Base-by-base conservation (phyloP, 2,113 vertebrate genomes). In the Dendropsophus ebraccatus region DNA sequence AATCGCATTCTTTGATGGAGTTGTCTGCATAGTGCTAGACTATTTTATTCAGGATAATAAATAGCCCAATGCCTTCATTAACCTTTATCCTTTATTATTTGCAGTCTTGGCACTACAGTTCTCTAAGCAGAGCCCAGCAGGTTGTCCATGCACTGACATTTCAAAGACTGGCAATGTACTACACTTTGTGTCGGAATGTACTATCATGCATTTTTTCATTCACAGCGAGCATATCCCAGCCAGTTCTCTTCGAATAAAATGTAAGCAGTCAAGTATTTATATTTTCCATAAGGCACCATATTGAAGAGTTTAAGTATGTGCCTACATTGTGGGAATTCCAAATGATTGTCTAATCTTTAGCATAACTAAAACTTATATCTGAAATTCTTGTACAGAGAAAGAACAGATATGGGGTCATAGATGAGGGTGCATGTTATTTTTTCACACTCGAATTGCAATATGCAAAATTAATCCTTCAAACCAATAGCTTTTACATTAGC, bases 41-140 rank as follows among this genome's bases (percentile, higher is more conserved):
- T 87, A 89, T 89, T 90, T 91, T 88, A 89, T 90, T 92, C 89
- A 87, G 81, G 87, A 91, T 90, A 91, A 92, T 90, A 92, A 90
- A 91, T 88, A 88, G 85, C 81, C 69, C 87, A 67, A 56, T 91
- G 91, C 90, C 89, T 94, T 96, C 93, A 95, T 96, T 96, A 96
- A 96, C 94, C 94, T 96, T 96, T 94, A 90, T 90, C 87, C 89
- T 92, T 90, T 90, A 91, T 92, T 91, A 93, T 93, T 92, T 93
- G 87, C 91, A 92, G 87, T 69, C 88, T 92, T 91, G 88, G 79
- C 86, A 92, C 86, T 10, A 0, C 19, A 88, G 88, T 62, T 90
- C 88, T 85, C 88, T 85, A 79, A 90, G 88, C 90, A 25, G 58
- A 92, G 88, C 92, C 89, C 93, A 93, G 94, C 92, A 92, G 94